Evolutionary conservation across 2,888 invertebrate genomes (phyloP).

Genomic region (Octodonta nipae): DNA sequence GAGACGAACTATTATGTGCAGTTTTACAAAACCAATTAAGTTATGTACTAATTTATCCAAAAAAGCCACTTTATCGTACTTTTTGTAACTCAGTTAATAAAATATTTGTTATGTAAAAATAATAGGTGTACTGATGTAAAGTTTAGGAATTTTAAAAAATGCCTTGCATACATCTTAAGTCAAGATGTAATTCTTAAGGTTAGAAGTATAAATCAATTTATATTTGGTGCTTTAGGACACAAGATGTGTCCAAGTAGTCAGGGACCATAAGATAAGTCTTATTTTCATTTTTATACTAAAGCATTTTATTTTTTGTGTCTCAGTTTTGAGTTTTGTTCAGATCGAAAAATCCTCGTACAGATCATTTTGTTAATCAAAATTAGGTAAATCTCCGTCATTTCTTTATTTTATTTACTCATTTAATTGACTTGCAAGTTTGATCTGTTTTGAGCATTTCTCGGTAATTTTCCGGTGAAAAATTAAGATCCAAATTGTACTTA

Average conservation of each 20-base stretch:
- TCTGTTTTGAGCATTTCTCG: conserved; percentile 7
- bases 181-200: conserved; percentile 19
- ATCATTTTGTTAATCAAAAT: no score
- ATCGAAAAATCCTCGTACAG: no score
- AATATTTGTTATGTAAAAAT: not conserved
- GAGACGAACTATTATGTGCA: no score
- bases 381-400: no score
- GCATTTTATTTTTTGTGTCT: no score
- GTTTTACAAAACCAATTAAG: no score
- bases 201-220: conserved; percentile 8
- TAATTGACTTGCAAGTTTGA: no score
- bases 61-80: no score
- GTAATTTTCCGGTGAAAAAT: conserved; percentile 3
- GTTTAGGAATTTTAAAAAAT: conserved; percentile 2
- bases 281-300: conserved; percentile 3
- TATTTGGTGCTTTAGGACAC: conserved; percentile 18
- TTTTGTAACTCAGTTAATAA: no score
- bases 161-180: conserved; percentile 18
- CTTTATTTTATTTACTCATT: no score
- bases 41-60: no score
- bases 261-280: conserved; percentile 13
- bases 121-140: conserved; percentile 1
- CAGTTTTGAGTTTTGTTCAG: no score
- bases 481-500: conserved; percentile 11
- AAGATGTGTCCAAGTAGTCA: conserved; percentile 14